Evolutionary conservation across 2,888 invertebrate genomes (phyloP).

Genomic region (Metopia argyrocephala): DNA sequence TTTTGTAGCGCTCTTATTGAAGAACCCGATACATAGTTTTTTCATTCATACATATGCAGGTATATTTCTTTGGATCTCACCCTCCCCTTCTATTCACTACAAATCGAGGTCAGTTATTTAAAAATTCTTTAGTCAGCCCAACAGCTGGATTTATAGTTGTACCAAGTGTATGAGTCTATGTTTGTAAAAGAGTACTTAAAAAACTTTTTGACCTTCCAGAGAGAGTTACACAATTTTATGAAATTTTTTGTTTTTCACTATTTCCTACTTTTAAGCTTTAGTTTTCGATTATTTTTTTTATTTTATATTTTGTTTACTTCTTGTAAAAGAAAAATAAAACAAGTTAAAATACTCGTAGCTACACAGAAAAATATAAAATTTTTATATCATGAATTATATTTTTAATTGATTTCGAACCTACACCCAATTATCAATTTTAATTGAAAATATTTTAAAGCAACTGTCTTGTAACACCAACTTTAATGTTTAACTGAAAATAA

Average conservation of each 20-base stretch:
- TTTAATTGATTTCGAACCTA: too few relatives aligned
- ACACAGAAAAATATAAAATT: too few relatives aligned
- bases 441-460: too few relatives aligned
- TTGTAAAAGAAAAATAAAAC: conserved; percentile 32
- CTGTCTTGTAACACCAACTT: too few relatives aligned
- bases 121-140: conserved; percentile 32
- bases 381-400: too few relatives aligned
- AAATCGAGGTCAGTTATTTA: conserved; percentile 48
- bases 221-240: conserved; percentile 53
- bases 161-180: too few relatives aligned
- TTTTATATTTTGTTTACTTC: not conserved
- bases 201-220: conserved; percentile 52
- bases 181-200: conserved; percentile 28
- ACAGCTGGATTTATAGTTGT: not conserved
- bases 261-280: not conserved
- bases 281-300: not conserved
- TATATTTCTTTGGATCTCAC: too few relatives aligned
- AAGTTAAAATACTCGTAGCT: conserved; percentile 23
- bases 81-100: conserved; percentile 5
- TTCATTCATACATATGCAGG: too few relatives aligned
- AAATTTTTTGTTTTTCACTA: not conserved
- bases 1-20: too few relatives aligned
- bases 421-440: too few relatives aligned
- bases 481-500: too few relatives aligned
- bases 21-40: too few relatives aligned